phyloP scores from a whole-genome alignment of 2,113 vertebrate species.

The Okapia johnstoni region DNA sequence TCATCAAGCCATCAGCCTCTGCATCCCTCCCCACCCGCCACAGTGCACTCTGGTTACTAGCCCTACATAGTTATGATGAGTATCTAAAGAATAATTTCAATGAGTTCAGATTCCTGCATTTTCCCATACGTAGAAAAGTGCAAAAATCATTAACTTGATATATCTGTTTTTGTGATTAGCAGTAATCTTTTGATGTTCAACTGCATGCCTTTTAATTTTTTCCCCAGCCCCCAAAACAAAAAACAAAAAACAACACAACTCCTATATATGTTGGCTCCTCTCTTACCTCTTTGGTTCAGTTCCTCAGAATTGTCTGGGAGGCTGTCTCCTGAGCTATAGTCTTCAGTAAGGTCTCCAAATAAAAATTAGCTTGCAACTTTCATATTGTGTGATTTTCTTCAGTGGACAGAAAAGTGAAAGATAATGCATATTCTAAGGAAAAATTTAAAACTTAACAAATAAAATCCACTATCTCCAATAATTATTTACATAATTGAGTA shows the following conservation, averaged over 20 bases:
- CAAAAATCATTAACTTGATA: not conserved
- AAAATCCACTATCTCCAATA: not conserved
- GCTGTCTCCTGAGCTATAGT: not conserved
- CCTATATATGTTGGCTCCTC: not conserved
- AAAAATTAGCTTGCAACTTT: not conserved
- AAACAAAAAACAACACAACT: not conserved
- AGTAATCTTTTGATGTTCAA: not conserved
- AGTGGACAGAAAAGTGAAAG: not conserved
- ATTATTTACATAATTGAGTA: not conserved
- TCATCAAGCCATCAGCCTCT: not conserved
- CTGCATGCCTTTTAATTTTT: not conserved
- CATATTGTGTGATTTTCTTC: not conserved
- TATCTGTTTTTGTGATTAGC: not conserved
- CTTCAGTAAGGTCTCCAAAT: not conserved
- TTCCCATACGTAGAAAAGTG: not conserved
- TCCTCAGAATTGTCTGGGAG: not conserved
- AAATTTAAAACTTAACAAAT: not conserved
- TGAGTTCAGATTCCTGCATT: not conserved
- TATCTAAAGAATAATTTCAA: not conserved
- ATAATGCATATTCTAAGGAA: not conserved
- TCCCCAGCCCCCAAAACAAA: not conserved
- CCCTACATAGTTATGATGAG: not conserved
- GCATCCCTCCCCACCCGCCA: not conserved
- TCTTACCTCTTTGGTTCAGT: not conserved
- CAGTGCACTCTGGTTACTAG: not conserved